phyloP scores from a whole-genome alignment of 2,797 vertebrate genomes.

The Lagodon rhomboides region DNA sequence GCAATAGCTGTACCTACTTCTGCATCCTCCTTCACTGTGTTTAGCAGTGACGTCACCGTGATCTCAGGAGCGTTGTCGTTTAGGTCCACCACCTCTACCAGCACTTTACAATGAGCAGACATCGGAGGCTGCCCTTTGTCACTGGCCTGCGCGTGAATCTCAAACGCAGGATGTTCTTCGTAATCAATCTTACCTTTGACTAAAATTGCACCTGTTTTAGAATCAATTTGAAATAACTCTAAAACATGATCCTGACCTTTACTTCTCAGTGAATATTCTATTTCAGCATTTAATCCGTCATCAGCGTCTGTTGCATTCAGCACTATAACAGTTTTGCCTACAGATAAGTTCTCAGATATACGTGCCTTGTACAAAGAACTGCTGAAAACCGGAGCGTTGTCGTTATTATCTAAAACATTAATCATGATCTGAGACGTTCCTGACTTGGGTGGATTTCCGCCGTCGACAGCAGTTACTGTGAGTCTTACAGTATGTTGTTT shows the following conservation, averaged over 20 bases:
- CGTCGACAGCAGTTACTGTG: no score
- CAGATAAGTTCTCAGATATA: background rate
- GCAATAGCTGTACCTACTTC: constrained; percentile 68
- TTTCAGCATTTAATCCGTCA: constrained; percentile 70
- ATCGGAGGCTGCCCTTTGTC: constrained; percentile 74
- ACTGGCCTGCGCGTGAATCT: constrained; percentile 67
- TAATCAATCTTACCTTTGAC: constrained; percentile 60
- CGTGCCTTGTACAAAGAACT: no score
- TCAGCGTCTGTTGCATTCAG: constrained; percentile 73
- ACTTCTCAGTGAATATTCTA: constrained; percentile 69
- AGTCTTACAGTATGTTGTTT: no score
- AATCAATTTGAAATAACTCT: constrained; percentile 70
- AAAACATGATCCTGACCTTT: constrained; percentile 74
- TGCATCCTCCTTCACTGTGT: constrained; percentile 66
- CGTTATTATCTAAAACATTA: no score
- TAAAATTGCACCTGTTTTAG: constrained; percentile 69
- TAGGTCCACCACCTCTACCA: constrained; percentile 76
- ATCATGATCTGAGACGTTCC: constrained; percentile 30
- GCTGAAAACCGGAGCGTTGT: no score
- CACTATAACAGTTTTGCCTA: constrained; percentile 37
- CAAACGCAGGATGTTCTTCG: constrained; percentile 63
- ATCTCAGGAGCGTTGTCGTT: constrained; percentile 80
- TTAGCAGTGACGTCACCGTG: constrained; percentile 64
- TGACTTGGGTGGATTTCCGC: no score
- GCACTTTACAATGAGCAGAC: constrained; percentile 76